A percentile compares a stretch with the other conserved stretches of the same genome.
These are phyloP conservation scores for Cephus sareptanus DNA, from an alignment of 2,888 invertebrate species.

Conservation along the genomic window DNA sequence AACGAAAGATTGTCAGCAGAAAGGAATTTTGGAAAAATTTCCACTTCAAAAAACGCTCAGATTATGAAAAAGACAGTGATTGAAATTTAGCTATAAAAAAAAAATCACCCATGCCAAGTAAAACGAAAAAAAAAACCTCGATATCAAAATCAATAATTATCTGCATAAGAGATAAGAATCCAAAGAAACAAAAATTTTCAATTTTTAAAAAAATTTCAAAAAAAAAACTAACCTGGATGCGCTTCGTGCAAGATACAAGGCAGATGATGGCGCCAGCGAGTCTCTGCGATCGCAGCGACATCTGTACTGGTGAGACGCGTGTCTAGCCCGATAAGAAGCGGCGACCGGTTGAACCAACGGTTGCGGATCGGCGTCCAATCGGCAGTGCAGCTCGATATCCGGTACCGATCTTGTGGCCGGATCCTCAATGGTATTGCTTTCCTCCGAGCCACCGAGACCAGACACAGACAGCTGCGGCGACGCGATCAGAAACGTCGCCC, in stretches of 20 bases:
- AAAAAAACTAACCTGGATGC: constrained; percentile 71
- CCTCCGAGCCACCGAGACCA: constrained; percentile 82
- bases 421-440: constrained; percentile 77
- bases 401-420: constrained; percentile 81
- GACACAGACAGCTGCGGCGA: constrained; percentile 76
- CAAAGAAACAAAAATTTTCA: fast-evolving
- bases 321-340: constrained; percentile 18
- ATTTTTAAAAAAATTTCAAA: background rate
- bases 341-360: constrained; percentile 42
- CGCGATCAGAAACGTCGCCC: constrained; percentile 80
- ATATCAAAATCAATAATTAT: no score
- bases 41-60: no score
- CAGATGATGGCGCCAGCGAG: constrained; percentile 82
- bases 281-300: constrained; percentile 82
- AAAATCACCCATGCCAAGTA: no score
- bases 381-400: constrained; percentile 84
- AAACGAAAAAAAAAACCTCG: no score
- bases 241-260: constrained; percentile 83
- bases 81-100: no score
- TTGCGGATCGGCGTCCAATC: constrained; percentile 68
- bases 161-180: no score
- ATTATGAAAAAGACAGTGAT: no score
- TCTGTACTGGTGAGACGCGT: constrained; percentile 63
- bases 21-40: no score
- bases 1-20: no score